phyloP scores from a whole-genome alignment of 2,888 invertebrate genomes.

The Punctoribates punctum region DNA sequence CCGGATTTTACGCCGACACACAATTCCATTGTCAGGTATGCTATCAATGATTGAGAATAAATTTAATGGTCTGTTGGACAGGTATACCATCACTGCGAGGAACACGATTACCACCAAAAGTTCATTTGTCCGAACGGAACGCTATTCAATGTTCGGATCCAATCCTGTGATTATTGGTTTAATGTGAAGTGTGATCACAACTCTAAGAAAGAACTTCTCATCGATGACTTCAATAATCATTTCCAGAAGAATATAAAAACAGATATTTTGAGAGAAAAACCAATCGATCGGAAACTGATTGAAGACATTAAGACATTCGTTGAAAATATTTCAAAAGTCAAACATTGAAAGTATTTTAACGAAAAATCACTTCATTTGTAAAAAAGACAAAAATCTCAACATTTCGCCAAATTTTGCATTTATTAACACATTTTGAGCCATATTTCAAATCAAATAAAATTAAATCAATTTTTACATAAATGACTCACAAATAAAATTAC shows the following conservation, averaged over 20 bases:
- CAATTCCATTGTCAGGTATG: slow-evolving; percentile 21
- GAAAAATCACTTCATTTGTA: too few species aligned
- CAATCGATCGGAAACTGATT: too few species aligned
- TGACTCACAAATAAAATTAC: neutral
- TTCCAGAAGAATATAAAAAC: too few species aligned
- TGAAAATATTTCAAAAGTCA: neutral
- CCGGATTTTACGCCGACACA: slow-evolving; percentile 6
- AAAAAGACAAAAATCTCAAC: too few species aligned
- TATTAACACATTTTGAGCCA: too few species aligned
- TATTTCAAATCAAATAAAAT: too few species aligned
- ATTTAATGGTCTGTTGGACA: neutral
- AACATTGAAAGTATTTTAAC: neutral
- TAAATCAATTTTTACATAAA: neutral
- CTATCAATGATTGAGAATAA: neutral
- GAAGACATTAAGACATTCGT: too few species aligned
- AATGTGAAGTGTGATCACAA: neutral
- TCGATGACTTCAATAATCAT: neutral
- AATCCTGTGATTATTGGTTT: slow-evolving; percentile 28
- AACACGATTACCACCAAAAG: slow-evolving; percentile 19
- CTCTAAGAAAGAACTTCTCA: neutral
- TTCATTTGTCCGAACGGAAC: slow-evolving; percentile 30
- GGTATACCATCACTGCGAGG: slow-evolving; percentile 25
- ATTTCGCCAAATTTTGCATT: too few species aligned
- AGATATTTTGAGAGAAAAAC: too few species aligned
- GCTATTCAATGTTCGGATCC: neutral